Conservation (phyloP, 2,888 invertebrate species). For the Salticus scenicus region DNA sequence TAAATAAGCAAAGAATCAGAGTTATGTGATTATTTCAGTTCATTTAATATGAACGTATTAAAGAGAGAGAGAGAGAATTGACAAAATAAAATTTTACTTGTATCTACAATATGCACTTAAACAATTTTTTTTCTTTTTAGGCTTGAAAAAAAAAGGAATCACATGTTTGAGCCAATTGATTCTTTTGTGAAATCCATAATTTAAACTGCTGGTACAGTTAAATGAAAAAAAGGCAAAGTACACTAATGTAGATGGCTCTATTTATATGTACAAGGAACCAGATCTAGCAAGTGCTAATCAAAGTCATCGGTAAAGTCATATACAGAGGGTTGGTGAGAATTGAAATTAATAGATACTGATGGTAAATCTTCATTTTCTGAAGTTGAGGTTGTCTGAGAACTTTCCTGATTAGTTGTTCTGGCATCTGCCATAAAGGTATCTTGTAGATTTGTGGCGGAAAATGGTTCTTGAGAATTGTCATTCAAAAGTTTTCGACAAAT, state of each 20-base stretch:
- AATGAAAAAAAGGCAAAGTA: constrained; percentile 36
- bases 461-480: constrained; percentile 55
- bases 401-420: neutral
- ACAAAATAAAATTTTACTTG: constrained; percentile 46
- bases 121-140: constrained; percentile 6
- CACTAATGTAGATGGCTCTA: constrained; percentile 39
- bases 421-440: constrained; percentile 13
- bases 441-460: constrained; percentile 13
- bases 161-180: constrained; percentile 12
- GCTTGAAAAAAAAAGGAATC: neutral
- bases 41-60: no score
- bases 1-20: no score
- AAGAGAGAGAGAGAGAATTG: neutral
- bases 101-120: constrained; percentile 53
- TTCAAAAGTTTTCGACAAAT: constrained; percentile 88
- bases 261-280: constrained; percentile 59
- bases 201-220: constrained; percentile 26
- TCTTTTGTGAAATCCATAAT: constrained; percentile 32
- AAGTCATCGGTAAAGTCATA: constrained; percentile 60
- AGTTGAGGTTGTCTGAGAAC: neutral
- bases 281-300: constrained; percentile 38
- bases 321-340: constrained; percentile 39
- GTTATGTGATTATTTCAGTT: no score
- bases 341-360: constrained; percentile 17
- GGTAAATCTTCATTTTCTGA: neutral